These are phyloP conservation scores for Decapterus maruadsi DNA, from an alignment of 2,797 vertebrate genomes.

Conservation along the genomic window DNA sequence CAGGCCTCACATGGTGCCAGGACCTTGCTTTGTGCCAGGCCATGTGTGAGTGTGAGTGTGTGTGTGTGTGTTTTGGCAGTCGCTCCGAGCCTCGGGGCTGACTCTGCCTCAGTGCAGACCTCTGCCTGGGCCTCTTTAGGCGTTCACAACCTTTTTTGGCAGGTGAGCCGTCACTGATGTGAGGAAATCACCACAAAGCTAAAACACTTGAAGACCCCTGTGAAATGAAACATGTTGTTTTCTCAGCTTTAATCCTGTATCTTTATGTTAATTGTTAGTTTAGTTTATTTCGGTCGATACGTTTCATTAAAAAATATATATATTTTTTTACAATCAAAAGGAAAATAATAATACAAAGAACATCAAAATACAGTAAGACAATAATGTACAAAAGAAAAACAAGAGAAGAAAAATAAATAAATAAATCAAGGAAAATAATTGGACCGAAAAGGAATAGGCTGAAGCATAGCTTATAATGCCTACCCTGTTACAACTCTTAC, in stretches of 20 bases:
- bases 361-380: too few relatives aligned
- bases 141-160: conserved; percentile 41
- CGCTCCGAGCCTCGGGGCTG: conserved; percentile 12
- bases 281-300: too few relatives aligned
- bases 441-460: too few relatives aligned
- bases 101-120: conserved; percentile 43
- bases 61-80: conserved; percentile 41
- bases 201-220: conserved; percentile 8
- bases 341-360: too few relatives aligned
- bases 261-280: too few relatives aligned
- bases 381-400: too few relatives aligned
- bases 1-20: conserved; percentile 36
- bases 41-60: conserved; percentile 20
- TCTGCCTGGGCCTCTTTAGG: conserved; percentile 39
- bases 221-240: not conserved
- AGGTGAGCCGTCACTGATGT: conserved; percentile 22
- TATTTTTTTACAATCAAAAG: too few relatives aligned
- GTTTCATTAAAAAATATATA: too few relatives aligned
- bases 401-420: too few relatives aligned
- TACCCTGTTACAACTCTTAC: too few relatives aligned
- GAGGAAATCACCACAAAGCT: conserved; percentile 27
- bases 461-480: too few relatives aligned
- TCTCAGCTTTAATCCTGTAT: not conserved
- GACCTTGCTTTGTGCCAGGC: conserved; percentile 15
- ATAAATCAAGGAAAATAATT: too few relatives aligned